These are phyloP conservation scores for Kryptolebias marmoratus DNA, from an alignment of 2,113 vertebrate species.

Conservation along the genomic window DNA sequence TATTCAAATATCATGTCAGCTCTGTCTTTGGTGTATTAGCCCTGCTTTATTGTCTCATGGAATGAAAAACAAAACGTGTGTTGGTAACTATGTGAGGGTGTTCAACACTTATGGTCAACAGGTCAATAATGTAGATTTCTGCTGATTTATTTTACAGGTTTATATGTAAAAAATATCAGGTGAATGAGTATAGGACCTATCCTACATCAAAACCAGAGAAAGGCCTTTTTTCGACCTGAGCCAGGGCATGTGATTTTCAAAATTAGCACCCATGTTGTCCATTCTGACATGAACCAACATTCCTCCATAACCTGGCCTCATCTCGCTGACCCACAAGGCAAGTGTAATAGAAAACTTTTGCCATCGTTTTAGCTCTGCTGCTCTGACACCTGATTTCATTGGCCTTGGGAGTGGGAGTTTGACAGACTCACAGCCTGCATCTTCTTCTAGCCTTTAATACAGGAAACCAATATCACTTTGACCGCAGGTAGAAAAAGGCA, in stretches of 20 bases:
- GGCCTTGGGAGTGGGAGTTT: constrained; percentile 49
- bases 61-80: neutral
- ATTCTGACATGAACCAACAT: neutral
- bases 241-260: neutral
- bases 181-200: neutral
- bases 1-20: neutral
- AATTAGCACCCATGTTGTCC: neutral
- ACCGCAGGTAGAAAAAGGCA: constrained; percentile 60
- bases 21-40: neutral
- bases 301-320: neutral
- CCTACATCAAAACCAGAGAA: constrained; percentile 1
- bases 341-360: constrained; percentile 15
- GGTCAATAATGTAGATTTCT: neutral
- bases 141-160: neutral
- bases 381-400: constrained; percentile 60
- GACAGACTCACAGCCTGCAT: constrained; percentile 42
- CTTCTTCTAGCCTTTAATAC: constrained; percentile 51
- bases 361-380: constrained; percentile 43
- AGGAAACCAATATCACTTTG: constrained; percentile 72
- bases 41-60: neutral
- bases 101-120: neutral
- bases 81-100: neutral
- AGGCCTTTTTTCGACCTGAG: neutral
- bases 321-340: neutral
- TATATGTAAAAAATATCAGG: neutral